phyloP scores from a whole-genome alignment of 92 coral and sea anemone species.

The Anthopleura xanthogrammica region DNA sequence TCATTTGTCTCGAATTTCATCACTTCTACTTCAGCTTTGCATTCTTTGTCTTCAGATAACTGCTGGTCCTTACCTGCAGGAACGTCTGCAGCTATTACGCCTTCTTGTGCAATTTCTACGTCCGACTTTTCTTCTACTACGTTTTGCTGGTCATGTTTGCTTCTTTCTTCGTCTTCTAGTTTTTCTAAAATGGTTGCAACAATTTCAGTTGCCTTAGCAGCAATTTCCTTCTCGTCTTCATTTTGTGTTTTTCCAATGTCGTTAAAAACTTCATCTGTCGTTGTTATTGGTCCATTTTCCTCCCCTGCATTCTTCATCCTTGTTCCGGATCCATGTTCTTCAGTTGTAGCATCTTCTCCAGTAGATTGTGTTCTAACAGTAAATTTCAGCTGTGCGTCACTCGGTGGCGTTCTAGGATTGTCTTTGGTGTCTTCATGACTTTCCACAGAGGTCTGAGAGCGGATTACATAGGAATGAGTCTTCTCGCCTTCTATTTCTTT shows the following conservation, averaged over 20 bases:
- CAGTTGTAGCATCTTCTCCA: conserved; percentile 3
- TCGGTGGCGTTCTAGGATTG: neutral
- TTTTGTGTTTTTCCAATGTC: neutral
- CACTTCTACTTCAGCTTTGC: too few species aligned
- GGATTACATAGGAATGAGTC: conserved; percentile 3
- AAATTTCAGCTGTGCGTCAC: neutral
- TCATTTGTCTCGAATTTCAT: too few species aligned
- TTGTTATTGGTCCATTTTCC: neutral
- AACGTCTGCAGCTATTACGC: neutral
- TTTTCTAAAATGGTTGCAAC: conserved; percentile 12
- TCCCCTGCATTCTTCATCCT: neutral
- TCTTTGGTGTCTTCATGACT: neutral
- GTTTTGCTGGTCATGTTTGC: neutral
- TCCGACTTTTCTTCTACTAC: neutral
- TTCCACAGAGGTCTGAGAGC: conserved; percentile 11
- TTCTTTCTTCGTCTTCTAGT: conserved; percentile 13
- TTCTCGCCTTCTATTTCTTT: conserved; percentile 1
- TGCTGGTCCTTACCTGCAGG: neutral
- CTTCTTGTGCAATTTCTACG: neutral
- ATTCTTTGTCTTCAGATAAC: neutral
- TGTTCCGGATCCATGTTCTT: neutral
- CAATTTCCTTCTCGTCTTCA: conserved; percentile 13
- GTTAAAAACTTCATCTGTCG: neutral
- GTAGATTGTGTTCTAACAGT: conserved; percentile 17
- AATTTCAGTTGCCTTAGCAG: conserved; percentile 22